A percentile compares a stretch with the other conserved stretches of the same genome.
phyloP scores from a whole-genome alignment of 2,797 vertebrate genomes.

The Hybognathus amarus region DNA sequence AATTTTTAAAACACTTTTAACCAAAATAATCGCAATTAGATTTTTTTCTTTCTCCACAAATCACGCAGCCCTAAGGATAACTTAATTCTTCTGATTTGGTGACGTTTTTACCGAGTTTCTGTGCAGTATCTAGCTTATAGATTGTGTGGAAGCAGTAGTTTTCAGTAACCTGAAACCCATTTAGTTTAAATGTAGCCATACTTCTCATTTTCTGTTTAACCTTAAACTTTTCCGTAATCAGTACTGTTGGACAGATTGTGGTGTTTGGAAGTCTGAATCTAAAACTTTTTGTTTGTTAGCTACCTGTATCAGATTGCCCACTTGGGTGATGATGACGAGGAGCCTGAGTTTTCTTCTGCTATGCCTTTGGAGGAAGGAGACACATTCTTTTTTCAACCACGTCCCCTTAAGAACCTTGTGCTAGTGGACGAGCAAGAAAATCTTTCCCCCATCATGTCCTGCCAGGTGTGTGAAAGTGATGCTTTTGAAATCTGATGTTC shows the following conservation, averaged over 20 bases:
- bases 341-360: slow-evolving; percentile 97
- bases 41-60: too few species aligned
- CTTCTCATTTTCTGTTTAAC: not conserved
- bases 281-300: slow-evolving; percentile 68
- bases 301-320: slow-evolving; percentile 99
- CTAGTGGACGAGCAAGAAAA: slow-evolving; percentile 97
- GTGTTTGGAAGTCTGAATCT: not conserved
- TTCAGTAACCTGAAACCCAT: not conserved
- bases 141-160: slow-evolving; percentile 5
- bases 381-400: slow-evolving; percentile 97
- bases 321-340: slow-evolving; percentile 96
- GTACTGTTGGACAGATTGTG: not conserved
- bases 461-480: slow-evolving; percentile 81
- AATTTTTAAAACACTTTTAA: too few species aligned
- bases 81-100: not conserved
- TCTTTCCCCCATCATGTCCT: slow-evolving; percentile 95
- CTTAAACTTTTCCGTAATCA: not conserved
- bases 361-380: slow-evolving; percentile 99
- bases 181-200: not conserved
- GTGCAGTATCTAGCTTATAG: not conserved
- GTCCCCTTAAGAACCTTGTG: slow-evolving; percentile 95
- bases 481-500: not conserved
- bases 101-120: not conserved
- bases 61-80: not conserved
- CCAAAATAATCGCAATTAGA: too few species aligned